A percentile compares a stretch with the other conserved stretches of the same genome.
Conservation (phyloP, 2,113 vertebrate species). For the Paramormyrops kingsleyae region DNA sequence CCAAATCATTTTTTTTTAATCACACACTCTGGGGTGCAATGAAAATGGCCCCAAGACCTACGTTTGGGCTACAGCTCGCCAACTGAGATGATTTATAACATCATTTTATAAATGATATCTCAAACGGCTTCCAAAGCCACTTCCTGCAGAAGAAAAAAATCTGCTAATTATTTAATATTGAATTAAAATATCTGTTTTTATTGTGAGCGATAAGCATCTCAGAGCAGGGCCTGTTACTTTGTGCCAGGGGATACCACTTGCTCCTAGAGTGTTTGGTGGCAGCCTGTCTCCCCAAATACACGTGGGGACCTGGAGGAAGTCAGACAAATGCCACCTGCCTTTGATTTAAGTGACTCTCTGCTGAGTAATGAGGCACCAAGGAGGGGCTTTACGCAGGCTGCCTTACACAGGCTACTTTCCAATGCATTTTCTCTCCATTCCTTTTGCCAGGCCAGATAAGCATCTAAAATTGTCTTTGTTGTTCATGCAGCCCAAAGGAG, state of each 20-base stretch:
- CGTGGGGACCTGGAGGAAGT: not conserved
- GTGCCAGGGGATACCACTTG: not conserved
- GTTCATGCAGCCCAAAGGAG: constrained; percentile 4
- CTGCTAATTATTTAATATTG: not conserved
- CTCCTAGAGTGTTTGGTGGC: not conserved
- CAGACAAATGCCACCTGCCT: constrained; percentile 31
- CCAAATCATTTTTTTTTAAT: not conserved
- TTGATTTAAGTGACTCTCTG: constrained; percentile 40
- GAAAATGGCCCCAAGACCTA: not conserved
- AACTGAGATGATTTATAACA: not conserved
- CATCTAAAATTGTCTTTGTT: constrained; percentile 24
- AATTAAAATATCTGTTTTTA: not conserved
- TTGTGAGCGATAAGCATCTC: not conserved
- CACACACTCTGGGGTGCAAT: not conserved
- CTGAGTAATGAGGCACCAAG: constrained; percentile 44
- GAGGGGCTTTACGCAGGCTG: constrained; percentile 30
- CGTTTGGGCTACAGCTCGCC: not conserved
- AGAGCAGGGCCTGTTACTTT: not conserved
- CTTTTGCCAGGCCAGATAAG: constrained; percentile 32
- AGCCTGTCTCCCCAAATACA: not conserved
- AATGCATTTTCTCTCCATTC: constrained; percentile 47
- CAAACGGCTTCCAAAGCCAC: not conserved
- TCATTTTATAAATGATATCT: not conserved
- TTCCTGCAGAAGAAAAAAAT: not conserved
- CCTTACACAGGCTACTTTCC: constrained; percentile 40